A percentile compares a stretch with the other conserved stretches of the same genome.
These are phyloP conservation scores for Delichon dasypus DNA, from an alignment of 2,797 vertebrate species.

Conservation along the genomic window DNA sequence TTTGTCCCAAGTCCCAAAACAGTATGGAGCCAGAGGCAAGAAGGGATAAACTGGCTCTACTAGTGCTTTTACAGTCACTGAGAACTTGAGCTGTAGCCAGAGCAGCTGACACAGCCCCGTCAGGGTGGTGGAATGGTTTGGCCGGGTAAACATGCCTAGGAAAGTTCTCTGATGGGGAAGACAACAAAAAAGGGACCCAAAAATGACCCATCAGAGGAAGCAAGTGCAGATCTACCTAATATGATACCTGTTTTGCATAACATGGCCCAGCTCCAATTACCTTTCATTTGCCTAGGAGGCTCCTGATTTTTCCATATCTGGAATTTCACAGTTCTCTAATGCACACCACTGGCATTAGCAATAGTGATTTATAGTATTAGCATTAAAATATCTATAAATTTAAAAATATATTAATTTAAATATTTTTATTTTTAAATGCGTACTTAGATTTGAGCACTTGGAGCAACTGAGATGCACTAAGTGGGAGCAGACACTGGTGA, in stretches of 20 bases:
- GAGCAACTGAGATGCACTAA: not conserved
- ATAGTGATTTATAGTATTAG: not conserved
- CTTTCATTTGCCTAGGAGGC: not conserved
- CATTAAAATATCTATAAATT: not conserved
- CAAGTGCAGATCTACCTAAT: not conserved
- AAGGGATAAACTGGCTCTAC: not conserved
- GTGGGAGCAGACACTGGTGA: not conserved
- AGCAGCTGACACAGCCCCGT: not conserved
- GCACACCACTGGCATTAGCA: not conserved
- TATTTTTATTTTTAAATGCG: not conserved
- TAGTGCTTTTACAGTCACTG: not conserved
- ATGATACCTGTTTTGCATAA: not conserved
- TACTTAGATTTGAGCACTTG: not conserved
- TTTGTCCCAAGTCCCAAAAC: not conserved
- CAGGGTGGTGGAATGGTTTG: fast-evolving
- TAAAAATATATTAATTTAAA: too few species aligned
- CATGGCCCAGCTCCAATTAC: not conserved
- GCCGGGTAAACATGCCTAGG: not conserved
- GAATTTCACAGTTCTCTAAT: not conserved
- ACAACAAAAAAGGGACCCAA: not conserved
- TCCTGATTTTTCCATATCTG: not conserved
- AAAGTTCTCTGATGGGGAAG: not conserved
- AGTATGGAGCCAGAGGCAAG: not conserved
- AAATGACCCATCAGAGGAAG: not conserved
- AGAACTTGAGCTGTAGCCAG: not conserved